Evolutionary conservation across 2,797 vertebrate genomes (phyloP).

Genomic region (Enteromius fasciolatus): DNA sequence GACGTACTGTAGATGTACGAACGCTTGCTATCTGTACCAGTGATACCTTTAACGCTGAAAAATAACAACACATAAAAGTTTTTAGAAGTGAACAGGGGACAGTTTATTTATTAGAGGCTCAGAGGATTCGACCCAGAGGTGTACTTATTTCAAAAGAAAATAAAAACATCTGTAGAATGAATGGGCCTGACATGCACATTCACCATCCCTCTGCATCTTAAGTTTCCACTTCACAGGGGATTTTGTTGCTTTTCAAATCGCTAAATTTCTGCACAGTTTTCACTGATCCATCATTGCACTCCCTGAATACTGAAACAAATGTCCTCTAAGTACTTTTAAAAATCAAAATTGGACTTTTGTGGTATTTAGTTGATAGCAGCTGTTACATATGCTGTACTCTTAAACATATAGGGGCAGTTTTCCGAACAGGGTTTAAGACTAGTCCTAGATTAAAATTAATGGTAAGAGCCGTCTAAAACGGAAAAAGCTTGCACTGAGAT

Average conservation of each 20-base stretch:
- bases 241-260: conserved; percentile 34
- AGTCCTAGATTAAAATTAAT: too few relatives aligned
- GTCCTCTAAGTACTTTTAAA: neutral
- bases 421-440: too few relatives aligned
- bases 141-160: conserved; percentile 57
- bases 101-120: conserved; percentile 64
- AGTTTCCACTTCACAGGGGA: conserved; percentile 46
- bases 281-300: conserved; percentile 34
- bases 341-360: neutral
- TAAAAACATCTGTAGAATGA: conserved; percentile 61
- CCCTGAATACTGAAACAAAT: conserved; percentile 19
- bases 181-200: conserved; percentile 51
- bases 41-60: conserved; percentile 57
- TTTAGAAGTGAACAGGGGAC: conserved; percentile 48
- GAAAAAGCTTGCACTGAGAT: too few relatives aligned
- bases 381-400: neutral
- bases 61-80: conserved; percentile 58
- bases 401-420: too few relatives aligned
- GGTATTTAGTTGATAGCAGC: neutral
- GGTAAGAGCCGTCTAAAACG: too few relatives aligned
- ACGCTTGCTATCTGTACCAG: conserved; percentile 30
- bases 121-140: conserved; percentile 55
- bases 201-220: conserved; percentile 50
- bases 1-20: conserved; percentile 30
- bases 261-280: conserved; percentile 41